Base-by-base conservation (phyloP, 2,113 vertebrate genomes). In the Trinectes maculatus region DNA sequence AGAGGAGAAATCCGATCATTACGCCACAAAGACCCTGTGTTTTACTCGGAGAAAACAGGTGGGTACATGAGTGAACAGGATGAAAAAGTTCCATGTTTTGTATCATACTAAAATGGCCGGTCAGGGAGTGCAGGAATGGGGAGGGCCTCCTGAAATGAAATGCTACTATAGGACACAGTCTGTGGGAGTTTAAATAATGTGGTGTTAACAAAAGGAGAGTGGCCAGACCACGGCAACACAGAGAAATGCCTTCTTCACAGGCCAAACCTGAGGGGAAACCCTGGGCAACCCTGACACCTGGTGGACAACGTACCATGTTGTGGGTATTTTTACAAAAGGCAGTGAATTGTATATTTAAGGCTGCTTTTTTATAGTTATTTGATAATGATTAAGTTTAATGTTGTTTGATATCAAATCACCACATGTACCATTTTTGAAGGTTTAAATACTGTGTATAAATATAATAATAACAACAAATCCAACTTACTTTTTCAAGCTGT, bases 1-100 rank as follows among this genome's bases (percentile, higher is more conserved):
- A 92, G 91, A 92, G 90, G 48, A 91, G 87, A 86, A 90, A 90
- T 89, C 44, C 77, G 13, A 90, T 92, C 89, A 92, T 91, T 91
- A 92, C 72, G 49, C 70, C 80, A 76, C 70, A 66, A 82, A 82
- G 80, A 89, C 79, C 85, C 89, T 91, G 87, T 91, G 87, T 89
- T 92, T 91, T 90, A 85, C 74, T 78, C 56, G 11, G 37, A 61
- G 47, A 88, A 92, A 92, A 89, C 91, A 93, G 91, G 87, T 91
- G 90, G 87, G 84, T 64, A 43, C 82, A 75, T 65, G 71, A 87
- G 73, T 5, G 43, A 75, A 84, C 87, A 87, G 85, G 84, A 89
- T 89, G 79, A 88, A 90, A 83, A 86, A 68, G 71, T 67, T 71
- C 63, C 54, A 53, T 67, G 82, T 83, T 78, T 75, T 65, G 80